A percentile compares a stretch with the other conserved stretches of the same genome.
Evolutionary conservation across 2,888 invertebrate species (phyloP).

Genomic region (Patella caerulea): DNA sequence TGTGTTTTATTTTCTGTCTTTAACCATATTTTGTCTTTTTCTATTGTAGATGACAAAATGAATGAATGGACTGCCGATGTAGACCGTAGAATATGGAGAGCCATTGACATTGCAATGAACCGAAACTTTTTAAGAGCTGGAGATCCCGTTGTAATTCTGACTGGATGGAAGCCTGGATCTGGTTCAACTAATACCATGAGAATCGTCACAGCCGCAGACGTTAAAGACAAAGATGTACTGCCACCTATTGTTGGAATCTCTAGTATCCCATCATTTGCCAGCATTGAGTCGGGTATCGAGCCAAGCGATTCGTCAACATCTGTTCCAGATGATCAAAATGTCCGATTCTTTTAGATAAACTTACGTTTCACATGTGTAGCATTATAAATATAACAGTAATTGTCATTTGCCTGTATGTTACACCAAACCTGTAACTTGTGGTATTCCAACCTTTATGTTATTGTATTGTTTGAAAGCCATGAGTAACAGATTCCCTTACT

Average conservation of each 20-base stretch:
- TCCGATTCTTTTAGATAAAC: constrained; percentile 44
- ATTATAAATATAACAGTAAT: too few relatives aligned
- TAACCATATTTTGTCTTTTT: not conserved
- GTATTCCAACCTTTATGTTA: too few relatives aligned
- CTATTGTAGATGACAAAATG: constrained; percentile 47
- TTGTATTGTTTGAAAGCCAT: too few relatives aligned
- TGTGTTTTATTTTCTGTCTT: too few relatives aligned
- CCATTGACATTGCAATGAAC: constrained; percentile 80
- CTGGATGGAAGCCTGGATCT: constrained; percentile 96
- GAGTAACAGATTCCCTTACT: too few relatives aligned
- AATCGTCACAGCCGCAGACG: constrained; percentile 76
- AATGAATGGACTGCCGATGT: constrained; percentile 71
- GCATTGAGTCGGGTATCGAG: constrained; percentile 15
- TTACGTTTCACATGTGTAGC: not conserved
- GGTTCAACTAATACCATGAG: constrained; percentile 98
- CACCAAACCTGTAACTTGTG: too few relatives aligned
- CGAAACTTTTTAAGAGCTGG: constrained; percentile 88
- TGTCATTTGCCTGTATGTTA: too few relatives aligned
- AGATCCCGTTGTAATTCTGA: constrained; percentile 78
- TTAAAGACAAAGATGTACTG: constrained; percentile 44
- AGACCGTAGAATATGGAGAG: constrained; percentile 67
- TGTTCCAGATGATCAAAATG: constrained; percentile 32
- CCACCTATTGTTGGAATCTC: constrained; percentile 54
- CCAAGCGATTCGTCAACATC: not conserved
- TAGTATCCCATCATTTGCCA: constrained; percentile 56